Base-by-base conservation (phyloP, 2,888 invertebrate genomes). In the Minunthozetes semirufus region DNA sequence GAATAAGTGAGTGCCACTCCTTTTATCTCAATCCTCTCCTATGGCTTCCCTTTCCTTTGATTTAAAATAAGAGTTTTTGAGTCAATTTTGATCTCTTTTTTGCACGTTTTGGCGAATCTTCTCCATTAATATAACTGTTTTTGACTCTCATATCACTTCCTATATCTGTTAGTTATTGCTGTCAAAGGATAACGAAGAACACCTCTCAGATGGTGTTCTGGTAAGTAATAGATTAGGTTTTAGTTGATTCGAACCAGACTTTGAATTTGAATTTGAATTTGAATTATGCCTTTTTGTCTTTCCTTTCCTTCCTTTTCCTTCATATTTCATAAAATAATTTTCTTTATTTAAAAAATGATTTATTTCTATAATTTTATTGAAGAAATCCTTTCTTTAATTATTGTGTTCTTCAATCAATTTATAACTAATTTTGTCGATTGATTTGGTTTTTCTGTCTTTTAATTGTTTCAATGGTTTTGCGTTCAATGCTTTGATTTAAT, bases 101-200 rank as follows among this genome's bases (percentile, higher is more conserved):
- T 73, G 71, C 13, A 33, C 48, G 6, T n/a, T 61, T n/a, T 61
- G 8, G 61, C 29, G 29, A 33, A 6, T 61, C 8, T 61, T 15
- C 17, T 17, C 27, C 61, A 6, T 59, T 59, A 11, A 29, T 17
- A 29, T 61, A 61, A 61, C 29, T 29, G 13, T 61, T 33, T 59
- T 61, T 61, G 22, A 61, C n/a, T 29, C 61, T 33, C 38, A 68
- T 53, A 72, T 53, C n/a, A 72, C 66, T 70, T 42, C 42, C 42
- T 42, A 42, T 42, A 75, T 76, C 75, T 76, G 70, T 75, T 70
- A 89, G 89, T 88, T 88, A 89, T 87, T 89, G 89, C 89, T 88
- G 89, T 85, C 90, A 89, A 88, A 90, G 90, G 89, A 88, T 90
- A 87, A 89, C 90, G 89, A 90, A 90, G 88, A 90, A 90, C 89